A percentile compares a stretch with the other conserved stretches of the same genome.
These are phyloP conservation scores for Xylota sylvarum DNA, from an alignment of 2,888 invertebrate species.

Conservation along the genomic window DNA sequence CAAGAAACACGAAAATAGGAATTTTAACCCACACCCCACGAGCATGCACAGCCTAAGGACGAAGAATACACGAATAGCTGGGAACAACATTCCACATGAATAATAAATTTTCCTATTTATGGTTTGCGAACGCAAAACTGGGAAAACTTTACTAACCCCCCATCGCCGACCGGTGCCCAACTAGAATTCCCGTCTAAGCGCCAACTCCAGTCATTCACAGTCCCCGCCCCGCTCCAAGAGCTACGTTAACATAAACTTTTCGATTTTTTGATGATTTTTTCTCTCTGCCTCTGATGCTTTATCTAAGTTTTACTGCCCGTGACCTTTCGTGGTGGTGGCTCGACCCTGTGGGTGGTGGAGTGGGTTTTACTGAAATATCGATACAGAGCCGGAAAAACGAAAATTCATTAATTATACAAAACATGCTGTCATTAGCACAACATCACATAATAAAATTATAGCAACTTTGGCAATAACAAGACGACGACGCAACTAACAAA, in stretches of 20 bases:
- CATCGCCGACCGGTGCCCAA: not conserved
- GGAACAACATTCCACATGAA: conserved; percentile 66
- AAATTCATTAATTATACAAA: conserved; percentile 75
- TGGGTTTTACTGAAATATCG: conserved; percentile 49
- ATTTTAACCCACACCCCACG: conserved; percentile 17
- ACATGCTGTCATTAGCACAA: conserved; percentile 76
- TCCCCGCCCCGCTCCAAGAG: conserved; percentile 13
- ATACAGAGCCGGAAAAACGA: conserved; percentile 57
- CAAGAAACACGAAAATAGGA: conserved; percentile 29
- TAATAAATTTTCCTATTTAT: conserved; percentile 74
- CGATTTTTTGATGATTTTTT: conserved; percentile 27
- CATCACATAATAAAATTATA: conserved; percentile 74
- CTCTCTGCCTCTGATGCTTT: conserved; percentile 32
- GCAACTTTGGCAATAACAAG: conserved; percentile 73
- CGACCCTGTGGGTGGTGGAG: not conserved
- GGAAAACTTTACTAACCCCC: conserved; percentile 43
- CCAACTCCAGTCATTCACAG: conserved; percentile 2
- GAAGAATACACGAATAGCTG: conserved; percentile 27
- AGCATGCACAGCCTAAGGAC: conserved; percentile 25
- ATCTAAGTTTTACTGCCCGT: conserved; percentile 58
- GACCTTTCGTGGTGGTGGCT: conserved; percentile 33
- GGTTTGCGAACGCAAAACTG: conserved; percentile 51
- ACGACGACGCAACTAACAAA: conserved; percentile 16
- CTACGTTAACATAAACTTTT: conserved; percentile 56
- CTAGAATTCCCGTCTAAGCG: conserved; percentile 30